Percentiles rank a stretch among this genome's conserved stretches.
These are phyloP conservation scores for Choreutis nemorana DNA, from an alignment of 2,888 invertebrate genomes.

Conservation along the genomic window DNA sequence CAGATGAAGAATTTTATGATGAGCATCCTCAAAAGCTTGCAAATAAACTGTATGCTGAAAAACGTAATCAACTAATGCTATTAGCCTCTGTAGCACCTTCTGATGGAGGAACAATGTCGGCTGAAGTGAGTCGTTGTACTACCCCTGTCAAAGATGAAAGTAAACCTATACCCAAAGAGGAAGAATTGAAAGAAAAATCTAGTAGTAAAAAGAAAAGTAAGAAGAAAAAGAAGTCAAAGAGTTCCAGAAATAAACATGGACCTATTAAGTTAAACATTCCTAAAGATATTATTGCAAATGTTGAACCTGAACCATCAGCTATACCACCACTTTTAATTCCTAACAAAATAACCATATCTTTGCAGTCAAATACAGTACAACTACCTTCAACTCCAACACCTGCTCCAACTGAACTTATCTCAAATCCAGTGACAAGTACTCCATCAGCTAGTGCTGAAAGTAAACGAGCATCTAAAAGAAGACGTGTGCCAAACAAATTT, in stretches of 20 bases:
- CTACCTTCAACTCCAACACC: constrained; percentile 38
- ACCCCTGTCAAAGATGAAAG: constrained; percentile 60
- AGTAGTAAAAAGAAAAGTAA: constrained; percentile 76
- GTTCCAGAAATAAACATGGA: constrained; percentile 50
- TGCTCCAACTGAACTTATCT: constrained; percentile 12
- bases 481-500: constrained; percentile 84
- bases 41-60: constrained; percentile 76
- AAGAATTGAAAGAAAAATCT: constrained; percentile 58
- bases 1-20: constrained; percentile 90
- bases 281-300: constrained; percentile 46
- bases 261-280: constrained; percentile 70
- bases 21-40: constrained; percentile 80
- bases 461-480: constrained; percentile 79
- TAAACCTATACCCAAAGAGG: constrained; percentile 33
- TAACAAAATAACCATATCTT: constrained; percentile 57
- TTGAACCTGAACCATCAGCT: constrained; percentile 22
- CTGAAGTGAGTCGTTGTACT: constrained; percentile 70
- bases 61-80: constrained; percentile 73
- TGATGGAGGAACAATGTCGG: constrained; percentile 63
- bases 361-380: constrained; percentile 60
- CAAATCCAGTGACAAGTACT: constrained; percentile 16
- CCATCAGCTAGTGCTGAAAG: constrained; percentile 55
- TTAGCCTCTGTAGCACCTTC: constrained; percentile 70
- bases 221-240: constrained; percentile 65
- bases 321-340: constrained; percentile 24